A percentile compares a stretch with the other conserved stretches of the same genome.
phyloP scores from a whole-genome alignment of 2,888 invertebrate genomes.

The Oligia fasciuncula region DNA sequence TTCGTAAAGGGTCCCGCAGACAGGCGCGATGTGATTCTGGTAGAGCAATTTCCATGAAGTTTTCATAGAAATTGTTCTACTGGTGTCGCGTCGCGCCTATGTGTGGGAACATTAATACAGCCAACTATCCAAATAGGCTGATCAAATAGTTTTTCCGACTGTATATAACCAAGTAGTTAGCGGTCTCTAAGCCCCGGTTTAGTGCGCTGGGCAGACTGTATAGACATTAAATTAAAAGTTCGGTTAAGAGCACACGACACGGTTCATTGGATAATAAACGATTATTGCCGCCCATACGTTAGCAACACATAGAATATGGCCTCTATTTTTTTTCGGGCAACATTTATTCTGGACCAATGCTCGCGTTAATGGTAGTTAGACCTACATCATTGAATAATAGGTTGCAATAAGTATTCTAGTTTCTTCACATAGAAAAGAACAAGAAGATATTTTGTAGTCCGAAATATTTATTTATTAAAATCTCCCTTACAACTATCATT shows the following conservation, averaged over 20 bases:
- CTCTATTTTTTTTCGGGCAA: constrained; percentile 19
- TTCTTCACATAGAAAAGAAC: neutral
- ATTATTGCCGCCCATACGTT: constrained; percentile 55
- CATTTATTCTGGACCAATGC: constrained; percentile 9
- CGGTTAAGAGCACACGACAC: constrained; percentile 60
- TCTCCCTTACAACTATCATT: too few relatives aligned
- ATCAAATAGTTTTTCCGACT: constrained; percentile 12
- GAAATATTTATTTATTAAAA: neutral
- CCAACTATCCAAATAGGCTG: neutral
- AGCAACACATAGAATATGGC: constrained; percentile 34
- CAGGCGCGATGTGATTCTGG: neutral
- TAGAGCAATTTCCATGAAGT: neutral
- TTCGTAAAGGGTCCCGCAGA: neutral
- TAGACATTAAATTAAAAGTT: constrained; percentile 62
- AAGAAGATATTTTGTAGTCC: neutral
- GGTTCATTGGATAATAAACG: constrained; percentile 63
- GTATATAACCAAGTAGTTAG: constrained; percentile 14
- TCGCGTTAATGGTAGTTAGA: constrained; percentile 27
- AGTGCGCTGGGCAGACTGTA: constrained; percentile 27
- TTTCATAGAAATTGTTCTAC: neutral
- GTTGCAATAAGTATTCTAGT: constrained; percentile 2
- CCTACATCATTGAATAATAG: constrained; percentile 4
- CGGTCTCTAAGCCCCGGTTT: constrained; percentile 32
- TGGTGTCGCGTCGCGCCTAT: neutral
- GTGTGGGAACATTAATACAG: neutral